phyloP scores from a whole-genome alignment of 2,113 vertebrate species.

The Hypocryptadius cinnamomeus region DNA sequence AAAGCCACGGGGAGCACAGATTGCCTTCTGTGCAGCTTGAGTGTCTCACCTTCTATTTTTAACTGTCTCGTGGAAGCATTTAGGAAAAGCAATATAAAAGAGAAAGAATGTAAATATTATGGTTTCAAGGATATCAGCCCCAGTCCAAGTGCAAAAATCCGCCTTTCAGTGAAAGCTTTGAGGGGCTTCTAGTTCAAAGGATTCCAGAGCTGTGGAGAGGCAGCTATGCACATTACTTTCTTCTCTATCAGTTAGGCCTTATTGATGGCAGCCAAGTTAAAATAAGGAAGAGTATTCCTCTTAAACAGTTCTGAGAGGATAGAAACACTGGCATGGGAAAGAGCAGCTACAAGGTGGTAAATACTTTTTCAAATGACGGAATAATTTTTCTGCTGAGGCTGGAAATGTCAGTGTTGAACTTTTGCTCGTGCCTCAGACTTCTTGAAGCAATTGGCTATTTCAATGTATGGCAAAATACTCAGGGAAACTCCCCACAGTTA shows the following conservation, averaged over 20 bases:
- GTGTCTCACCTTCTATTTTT: constrained; percentile 21
- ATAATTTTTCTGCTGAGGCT: constrained; percentile 1
- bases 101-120: constrained; percentile 54
- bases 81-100: background rate
- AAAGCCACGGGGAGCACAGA: background rate
- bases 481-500: background rate
- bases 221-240: background rate
- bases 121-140: background rate
- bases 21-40: background rate
- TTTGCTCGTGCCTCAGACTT: background rate
- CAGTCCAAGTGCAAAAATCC: background rate
- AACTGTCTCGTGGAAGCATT: background rate
- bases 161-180: background rate
- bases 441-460: background rate
- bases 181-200: constrained; percentile 31
- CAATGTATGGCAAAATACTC: background rate
- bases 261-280: background rate
- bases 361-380: background rate
- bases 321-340: background rate
- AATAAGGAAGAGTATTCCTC: background rate
- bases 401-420: background rate
- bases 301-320: background rate
- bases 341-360: background rate
- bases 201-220: background rate
- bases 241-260: background rate